phyloP scores from a whole-genome alignment of 2,113 vertebrate genomes.

The Phocoena phocoena region DNA sequence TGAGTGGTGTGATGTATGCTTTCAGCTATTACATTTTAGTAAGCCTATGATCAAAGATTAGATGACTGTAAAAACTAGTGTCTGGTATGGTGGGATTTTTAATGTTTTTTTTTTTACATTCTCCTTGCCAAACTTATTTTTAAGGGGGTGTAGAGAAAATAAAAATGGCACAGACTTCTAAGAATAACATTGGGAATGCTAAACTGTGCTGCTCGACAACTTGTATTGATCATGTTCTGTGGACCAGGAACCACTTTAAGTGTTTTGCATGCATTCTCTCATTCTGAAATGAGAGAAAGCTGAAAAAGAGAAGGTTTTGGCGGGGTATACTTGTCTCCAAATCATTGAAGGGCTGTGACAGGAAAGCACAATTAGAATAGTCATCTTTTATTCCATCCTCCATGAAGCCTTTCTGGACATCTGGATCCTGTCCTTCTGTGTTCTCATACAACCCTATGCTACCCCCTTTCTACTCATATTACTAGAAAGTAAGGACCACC shows the following conservation, averaged over 20 bases:
- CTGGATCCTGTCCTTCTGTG: background rate
- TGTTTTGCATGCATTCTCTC: background rate
- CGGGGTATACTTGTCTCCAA: background rate
- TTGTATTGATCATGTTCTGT: background rate
- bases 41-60: background rate
- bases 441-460: background rate
- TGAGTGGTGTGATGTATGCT: background rate
- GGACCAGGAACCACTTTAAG: background rate
- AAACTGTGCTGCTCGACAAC: background rate
- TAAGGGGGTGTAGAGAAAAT: background rate
- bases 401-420: background rate
- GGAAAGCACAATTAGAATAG: background rate
- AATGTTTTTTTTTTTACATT: background rate
- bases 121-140: background rate
- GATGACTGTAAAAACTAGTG: background rate
- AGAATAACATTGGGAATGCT: background rate
- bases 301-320: background rate
- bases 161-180: background rate
- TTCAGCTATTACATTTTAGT: background rate
- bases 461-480: background rate
- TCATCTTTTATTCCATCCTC: background rate
- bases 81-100: background rate
- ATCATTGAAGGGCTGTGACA: background rate
- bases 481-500: background rate
- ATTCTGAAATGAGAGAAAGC: background rate